A percentile compares a stretch with the other conserved stretches of the same genome.
Conservation (phyloP, 2,113 vertebrate genomes). For the Gavialis gangeticus region DNA sequence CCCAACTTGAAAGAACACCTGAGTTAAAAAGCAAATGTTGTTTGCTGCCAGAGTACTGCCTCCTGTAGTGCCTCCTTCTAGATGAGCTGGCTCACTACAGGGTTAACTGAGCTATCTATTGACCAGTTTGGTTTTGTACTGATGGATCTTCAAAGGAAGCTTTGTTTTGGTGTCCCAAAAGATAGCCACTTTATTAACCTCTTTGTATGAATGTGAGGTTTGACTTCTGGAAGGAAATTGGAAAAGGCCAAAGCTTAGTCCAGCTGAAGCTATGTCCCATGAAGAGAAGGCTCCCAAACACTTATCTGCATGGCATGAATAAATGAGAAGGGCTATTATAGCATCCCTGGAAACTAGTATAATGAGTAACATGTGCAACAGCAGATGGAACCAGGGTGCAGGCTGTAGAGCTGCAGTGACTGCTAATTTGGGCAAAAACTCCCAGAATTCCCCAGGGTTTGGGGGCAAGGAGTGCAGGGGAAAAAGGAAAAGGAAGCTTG, state of each 20-base stretch:
- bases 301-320: not conserved
- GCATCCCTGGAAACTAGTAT: not conserved
- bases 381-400: no score
- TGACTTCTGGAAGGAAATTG: not conserved
- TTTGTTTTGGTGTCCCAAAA: no score
- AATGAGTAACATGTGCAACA: no score
- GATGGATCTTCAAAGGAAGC: not conserved
- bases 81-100: not conserved
- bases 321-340: not conserved
- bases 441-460: no score
- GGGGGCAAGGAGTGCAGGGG: no score
- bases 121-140: not conserved
- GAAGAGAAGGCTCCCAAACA: not conserved
- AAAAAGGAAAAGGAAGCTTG: no score
- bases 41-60: not conserved
- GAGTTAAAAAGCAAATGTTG: not conserved
- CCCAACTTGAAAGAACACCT: not conserved
- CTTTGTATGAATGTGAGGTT: rapidly evolving
- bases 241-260: not conserved
- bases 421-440: no score
- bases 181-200: not conserved
- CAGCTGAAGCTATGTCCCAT: not conserved
- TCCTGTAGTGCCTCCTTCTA: not conserved
- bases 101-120: not conserved
- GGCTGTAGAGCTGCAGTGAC: no score